These are phyloP conservation scores for Calameuta pallipes DNA, from an alignment of 2,888 invertebrate genomes.

Conservation along the genomic window DNA sequence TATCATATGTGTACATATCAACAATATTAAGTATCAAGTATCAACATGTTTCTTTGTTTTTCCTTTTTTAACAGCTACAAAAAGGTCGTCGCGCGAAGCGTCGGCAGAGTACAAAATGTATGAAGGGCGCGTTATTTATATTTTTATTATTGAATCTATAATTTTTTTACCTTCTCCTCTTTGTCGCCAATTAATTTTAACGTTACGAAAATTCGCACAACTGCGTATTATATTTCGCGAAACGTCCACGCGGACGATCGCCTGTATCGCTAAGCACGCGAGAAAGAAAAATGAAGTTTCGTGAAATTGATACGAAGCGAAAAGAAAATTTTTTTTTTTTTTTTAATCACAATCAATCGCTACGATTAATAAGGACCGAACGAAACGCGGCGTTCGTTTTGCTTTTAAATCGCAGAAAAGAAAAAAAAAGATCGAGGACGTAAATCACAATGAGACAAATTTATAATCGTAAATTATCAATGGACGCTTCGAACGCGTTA, in stretches of 20 bases:
- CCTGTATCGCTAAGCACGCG: background rate
- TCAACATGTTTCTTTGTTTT: conserved; percentile 8
- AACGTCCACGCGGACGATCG: background rate
- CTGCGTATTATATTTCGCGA: background rate
- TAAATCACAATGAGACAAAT: background rate
- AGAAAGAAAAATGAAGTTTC: conserved; percentile 1
- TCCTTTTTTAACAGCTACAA: conserved; percentile 35
- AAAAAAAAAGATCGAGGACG: background rate
- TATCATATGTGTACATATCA: conserved; percentile 33
- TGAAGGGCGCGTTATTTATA: conserved; percentile 23
- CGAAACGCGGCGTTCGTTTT: background rate
- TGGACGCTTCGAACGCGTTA: background rate
- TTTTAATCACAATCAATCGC: background rate
- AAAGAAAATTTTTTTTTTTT: background rate
- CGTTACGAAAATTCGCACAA: background rate
- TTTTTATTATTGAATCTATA: conserved; percentile 20
- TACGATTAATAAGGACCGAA: background rate
- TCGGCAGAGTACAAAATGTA: conserved; percentile 32
- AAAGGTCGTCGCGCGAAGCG: conserved; percentile 33
- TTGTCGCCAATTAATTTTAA: conserved; percentile 18
- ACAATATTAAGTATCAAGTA: conserved; percentile 39
- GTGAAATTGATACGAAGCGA: background rate
- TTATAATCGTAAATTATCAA: background rate
- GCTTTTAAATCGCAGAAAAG: background rate
- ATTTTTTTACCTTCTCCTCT: too few species aligned